Evolutionary conservation across 2,113 vertebrate genomes (phyloP), one percentile per base, ranked within the genome.

Genomic region (Poeciliopsis turrubarensis): DNA sequence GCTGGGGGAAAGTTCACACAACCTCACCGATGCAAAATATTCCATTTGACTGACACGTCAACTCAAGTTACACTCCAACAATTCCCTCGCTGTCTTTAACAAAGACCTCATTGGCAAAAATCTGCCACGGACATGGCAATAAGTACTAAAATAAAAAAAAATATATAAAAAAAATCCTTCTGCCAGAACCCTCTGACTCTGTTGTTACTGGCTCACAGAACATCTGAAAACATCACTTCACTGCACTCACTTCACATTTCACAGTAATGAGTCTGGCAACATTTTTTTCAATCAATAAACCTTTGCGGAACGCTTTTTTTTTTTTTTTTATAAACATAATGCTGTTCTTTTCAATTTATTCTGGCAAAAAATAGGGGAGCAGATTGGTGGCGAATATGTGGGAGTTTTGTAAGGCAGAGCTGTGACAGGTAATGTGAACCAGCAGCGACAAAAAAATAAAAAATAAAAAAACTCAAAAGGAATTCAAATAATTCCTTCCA

Each of bases 11-110:
- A 86, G 89, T 90, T 92, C 87, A 86, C 87, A 85, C 84, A 81
- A 88, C 80, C 83, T 75, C 84, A 68, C 34, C 29, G 44, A 86
- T 81, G 81, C 78, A 83, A 86, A 88, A 91, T 73, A 90, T 84
- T 77, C 74, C 77, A 89, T 83, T 77, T 87, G 89, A 92, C 82
- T 89, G 89, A 86, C 89, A 87, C 68, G 86, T 84, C 84, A 86
- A 81, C 90, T 88, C 51, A 54, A 76, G 92, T 88, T 87, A 82
- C 87, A 83, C 75, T 76, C 80, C 82, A 77, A 72, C 83, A 77
- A 77, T 78, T 74, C 82, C 78, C 85, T 60, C 63, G 76, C 72
- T 37, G 72, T 81, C 76, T 85, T 83, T 64, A 86, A 90, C 89
- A 87, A 89, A 92, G 82, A 85, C 81, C 84, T 90, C 82, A 83